Base-by-base conservation (phyloP, 2,113 vertebrate genomes). In the Boleophthalmus pectinirostris region DNA sequence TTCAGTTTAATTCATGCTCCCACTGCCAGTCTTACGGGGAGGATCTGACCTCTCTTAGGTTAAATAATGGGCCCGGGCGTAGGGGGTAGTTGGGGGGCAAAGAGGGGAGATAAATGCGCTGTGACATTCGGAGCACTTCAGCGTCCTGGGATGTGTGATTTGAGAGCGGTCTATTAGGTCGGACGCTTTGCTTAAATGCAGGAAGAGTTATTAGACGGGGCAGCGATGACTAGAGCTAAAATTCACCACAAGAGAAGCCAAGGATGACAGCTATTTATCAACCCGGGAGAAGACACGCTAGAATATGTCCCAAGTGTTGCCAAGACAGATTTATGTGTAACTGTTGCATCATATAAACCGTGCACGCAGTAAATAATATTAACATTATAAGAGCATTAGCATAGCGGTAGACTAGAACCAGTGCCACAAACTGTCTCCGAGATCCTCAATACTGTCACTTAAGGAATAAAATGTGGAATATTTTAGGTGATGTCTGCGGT, bases 21-120 rank as follows among this genome's bases (percentile, higher is more conserved):
- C 15, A 65, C 70, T 81, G 56, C 47, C 15, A 73, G 82, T 81
- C 67, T 87, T 86, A 78, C 70, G 75, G 85, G 82, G 85, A 85
- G 84, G 81, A 75, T 91, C 83, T 91, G 89, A 90, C 91, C 91
- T 88, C 85, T 85, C 82, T 80, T 81, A 85, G 85, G 87, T 91
- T 91, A 91, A 89, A 90, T 86, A 92, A 90, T 88, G 83, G 82
- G 83, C 86, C 74, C 77, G 65, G 56, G 68, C 29, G 56, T 82
- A 77, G 84, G 80, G 85, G 65, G 74, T 73, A 78, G 83, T 77
- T 51, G 69, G 77, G 77, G 89, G 83, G 79, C 70, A 79, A 61
- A 79, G 73, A 24, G 78, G 56, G 79, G 68, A 90, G 87, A 91
- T 87, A 89, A 88, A 91, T 93, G 86, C 84, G 54, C 72, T 84